Percentiles rank a stretch among this genome's conserved stretches.
Conservation (phyloP, 2,797 vertebrate species). For the Pagetopsis macropterus region DNA sequence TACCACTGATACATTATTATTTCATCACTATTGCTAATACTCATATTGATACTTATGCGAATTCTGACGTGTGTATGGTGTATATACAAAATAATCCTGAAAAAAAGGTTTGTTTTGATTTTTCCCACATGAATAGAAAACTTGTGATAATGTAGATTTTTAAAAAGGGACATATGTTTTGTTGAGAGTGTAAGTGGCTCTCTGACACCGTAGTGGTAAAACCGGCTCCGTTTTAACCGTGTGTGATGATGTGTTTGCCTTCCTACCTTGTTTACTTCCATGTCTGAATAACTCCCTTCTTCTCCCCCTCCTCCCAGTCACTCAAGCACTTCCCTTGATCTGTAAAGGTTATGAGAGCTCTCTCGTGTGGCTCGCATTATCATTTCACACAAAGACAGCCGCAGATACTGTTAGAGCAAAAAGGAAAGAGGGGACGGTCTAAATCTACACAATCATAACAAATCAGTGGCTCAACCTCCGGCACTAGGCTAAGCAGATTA, state of each 20-base stretch:
- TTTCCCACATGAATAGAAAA: background rate
- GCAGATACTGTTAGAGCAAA: conserved; percentile 76
- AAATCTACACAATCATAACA: conserved; percentile 85
- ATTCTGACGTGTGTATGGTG: too few relatives aligned
- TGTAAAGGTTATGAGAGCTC: conserved; percentile 66
- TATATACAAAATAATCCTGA: background rate
- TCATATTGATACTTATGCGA: too few relatives aligned
- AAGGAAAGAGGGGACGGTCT: conserved; percentile 71
- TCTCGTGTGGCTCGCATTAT: conserved; percentile 72
- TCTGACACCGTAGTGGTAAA: conserved; percentile 28
- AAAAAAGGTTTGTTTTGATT: too few relatives aligned
- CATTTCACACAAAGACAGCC: conserved; percentile 74
- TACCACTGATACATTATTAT: background rate
- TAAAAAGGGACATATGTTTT: background rate
- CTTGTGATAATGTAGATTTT: background rate
- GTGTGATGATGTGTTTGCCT: conserved; percentile 41
- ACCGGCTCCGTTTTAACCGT: conserved; percentile 34
- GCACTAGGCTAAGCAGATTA: conserved; percentile 86
- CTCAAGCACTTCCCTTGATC: conserved; percentile 65
- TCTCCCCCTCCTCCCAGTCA: conserved; percentile 42
- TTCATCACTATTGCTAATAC: background rate
- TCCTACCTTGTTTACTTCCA: conserved; percentile 62
- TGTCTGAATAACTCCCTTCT: conserved; percentile 29
- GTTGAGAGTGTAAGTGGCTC: conserved; percentile 13
- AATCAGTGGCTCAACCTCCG: conserved; percentile 83